Percentiles rank a stretch among this genome's conserved stretches.
phyloP scores from a whole-genome alignment of 2,797 vertebrate genomes.

The Sebastes baramenuke region DNA sequence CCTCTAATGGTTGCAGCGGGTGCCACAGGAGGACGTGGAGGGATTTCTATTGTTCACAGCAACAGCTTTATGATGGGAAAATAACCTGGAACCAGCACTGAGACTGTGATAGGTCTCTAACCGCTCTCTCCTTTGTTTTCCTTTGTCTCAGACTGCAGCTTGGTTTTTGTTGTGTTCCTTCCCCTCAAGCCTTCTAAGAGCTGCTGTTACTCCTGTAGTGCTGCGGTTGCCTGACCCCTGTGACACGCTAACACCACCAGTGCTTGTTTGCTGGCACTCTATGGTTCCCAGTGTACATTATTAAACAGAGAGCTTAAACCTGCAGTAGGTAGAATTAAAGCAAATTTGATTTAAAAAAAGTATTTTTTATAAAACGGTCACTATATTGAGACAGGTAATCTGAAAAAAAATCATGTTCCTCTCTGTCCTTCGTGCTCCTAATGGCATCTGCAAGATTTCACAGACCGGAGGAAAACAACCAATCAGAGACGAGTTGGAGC shows the following conservation, averaged over 20 bases:
- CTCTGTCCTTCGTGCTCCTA: too few species aligned
- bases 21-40: constrained; percentile 49
- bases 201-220: constrained; percentile 27
- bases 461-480: too few species aligned
- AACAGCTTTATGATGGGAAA: constrained; percentile 61
- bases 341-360: too few species aligned
- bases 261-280: constrained; percentile 18
- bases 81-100: constrained; percentile 39
- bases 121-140: constrained; percentile 30
- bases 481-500: too few species aligned
- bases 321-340: too few species aligned
- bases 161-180: constrained; percentile 11
- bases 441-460: too few species aligned
- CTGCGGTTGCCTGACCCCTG: constrained; percentile 4
- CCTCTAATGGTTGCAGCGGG: constrained; percentile 65
- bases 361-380: too few species aligned
- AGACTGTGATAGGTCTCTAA: constrained; percentile 29
- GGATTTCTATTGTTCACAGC: constrained; percentile 58
- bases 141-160: constrained; percentile 25
- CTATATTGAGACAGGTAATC: too few species aligned
- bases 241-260: constrained; percentile 20
- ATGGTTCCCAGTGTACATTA: constrained; percentile 4
- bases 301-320: constrained; percentile 13
- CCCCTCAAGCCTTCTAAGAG: background rate
- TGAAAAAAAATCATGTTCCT: too few species aligned